phyloP scores from a whole-genome alignment of 2,888 invertebrate genomes.

The Eilema sororculum region DNA sequence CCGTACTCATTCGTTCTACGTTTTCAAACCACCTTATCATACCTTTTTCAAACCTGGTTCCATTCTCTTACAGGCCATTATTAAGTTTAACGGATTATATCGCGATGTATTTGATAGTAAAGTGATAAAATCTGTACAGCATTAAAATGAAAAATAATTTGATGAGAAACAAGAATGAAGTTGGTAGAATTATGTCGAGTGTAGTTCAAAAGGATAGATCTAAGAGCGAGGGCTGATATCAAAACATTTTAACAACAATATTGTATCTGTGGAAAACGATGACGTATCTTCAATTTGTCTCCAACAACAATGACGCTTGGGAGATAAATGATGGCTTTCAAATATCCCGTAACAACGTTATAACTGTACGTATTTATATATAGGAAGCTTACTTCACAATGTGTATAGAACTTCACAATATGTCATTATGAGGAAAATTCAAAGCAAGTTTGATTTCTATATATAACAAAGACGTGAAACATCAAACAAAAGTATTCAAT shows the following conservation, averaged over 20 bases:
- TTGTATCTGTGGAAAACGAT: constrained; percentile 23
- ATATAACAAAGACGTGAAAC: no score
- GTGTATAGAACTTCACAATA: neutral
- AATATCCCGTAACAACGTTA: constrained; percentile 24
- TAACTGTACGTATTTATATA: constrained; percentile 12
- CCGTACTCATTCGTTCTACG: no score
- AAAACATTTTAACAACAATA: constrained; percentile 30
- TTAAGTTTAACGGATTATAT: no score
- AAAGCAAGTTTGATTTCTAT: neutral
- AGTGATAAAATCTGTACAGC: no score
- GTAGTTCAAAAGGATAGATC: neutral
- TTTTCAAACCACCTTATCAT: no score
- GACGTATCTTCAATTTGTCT: constrained; percentile 48
- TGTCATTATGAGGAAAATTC: neutral
- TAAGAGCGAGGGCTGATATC: constrained; percentile 2
- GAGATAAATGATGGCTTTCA: constrained; percentile 40
- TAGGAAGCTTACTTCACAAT: constrained; percentile 6
- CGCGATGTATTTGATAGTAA: no score
- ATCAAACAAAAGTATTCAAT: no score
- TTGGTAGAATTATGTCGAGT: neutral
- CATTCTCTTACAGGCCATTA: no score
- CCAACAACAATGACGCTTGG: constrained; percentile 32
- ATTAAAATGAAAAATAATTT: no score
- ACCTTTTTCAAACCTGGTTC: no score
- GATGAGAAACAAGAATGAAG: no score